Percentiles rank a stretch among this genome's conserved stretches.
phyloP scores from a whole-genome alignment of 2,113 vertebrate genomes.

The Naja naja region DNA sequence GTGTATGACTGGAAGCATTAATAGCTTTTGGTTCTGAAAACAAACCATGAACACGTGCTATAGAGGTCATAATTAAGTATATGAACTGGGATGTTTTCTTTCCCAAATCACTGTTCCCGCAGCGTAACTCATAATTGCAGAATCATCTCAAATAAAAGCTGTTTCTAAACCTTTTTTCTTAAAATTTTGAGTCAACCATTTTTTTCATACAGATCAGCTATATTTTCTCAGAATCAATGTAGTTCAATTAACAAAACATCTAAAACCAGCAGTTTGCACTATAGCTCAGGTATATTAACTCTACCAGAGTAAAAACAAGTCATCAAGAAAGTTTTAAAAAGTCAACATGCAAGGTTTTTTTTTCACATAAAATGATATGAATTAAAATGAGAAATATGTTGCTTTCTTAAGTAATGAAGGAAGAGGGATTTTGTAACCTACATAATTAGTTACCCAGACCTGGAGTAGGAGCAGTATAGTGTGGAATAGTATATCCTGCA shows the following conservation, averaged over 20 bases:
- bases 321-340: background rate
- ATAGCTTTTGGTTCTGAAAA: background rate
- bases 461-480: background rate
- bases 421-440: background rate
- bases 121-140: background rate
- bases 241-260: background rate
- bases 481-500: background rate
- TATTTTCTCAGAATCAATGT: background rate
- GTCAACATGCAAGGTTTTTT: background rate
- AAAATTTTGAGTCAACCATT: background rate
- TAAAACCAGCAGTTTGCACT: background rate
- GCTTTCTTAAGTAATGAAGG: background rate
- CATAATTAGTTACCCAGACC: background rate
- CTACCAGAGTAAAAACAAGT: background rate
- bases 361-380: background rate
- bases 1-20: background rate
- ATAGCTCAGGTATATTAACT: background rate
- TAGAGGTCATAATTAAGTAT: background rate
- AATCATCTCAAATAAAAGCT: background rate
- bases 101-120: background rate
- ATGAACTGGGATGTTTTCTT: background rate
- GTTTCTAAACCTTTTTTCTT: background rate
- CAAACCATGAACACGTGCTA: background rate
- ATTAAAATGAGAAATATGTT: background rate
- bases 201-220: background rate